phyloP scores from a whole-genome alignment of 2,797 vertebrate species.

The Amniataba percoides region DNA sequence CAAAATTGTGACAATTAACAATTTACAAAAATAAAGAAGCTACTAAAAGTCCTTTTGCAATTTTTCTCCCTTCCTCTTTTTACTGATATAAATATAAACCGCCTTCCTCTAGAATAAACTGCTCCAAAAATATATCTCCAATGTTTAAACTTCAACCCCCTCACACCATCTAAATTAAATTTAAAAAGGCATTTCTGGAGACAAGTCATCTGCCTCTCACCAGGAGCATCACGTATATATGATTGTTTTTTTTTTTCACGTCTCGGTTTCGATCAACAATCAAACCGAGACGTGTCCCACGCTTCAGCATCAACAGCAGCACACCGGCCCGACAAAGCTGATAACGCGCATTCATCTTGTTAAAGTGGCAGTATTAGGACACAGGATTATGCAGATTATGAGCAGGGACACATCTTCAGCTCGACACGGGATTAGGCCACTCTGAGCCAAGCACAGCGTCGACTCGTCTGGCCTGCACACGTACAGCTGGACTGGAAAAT shows the following conservation, averaged over 20 bases:
- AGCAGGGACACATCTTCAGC: slow-evolving; percentile 32
- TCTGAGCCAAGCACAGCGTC: slow-evolving; percentile 21
- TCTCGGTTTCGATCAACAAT: slow-evolving; percentile 5
- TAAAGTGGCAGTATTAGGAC: slow-evolving; percentile 65
- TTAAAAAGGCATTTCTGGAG: neutral
- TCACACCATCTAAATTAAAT: neutral
- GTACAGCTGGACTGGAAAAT: slow-evolving; percentile 28
- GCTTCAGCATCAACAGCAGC: slow-evolving; percentile 15
- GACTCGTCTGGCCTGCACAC: slow-evolving; percentile 8
- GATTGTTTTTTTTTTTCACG: neutral
- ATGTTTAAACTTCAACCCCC: neutral
- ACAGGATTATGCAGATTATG: slow-evolving; percentile 63
- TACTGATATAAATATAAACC: neutral
- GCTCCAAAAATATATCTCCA: slow-evolving; percentile 14
- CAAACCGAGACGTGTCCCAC: slow-evolving; percentile 8
- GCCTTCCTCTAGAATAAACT: neutral
- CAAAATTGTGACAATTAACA: neutral
- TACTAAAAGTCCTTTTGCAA: neutral
- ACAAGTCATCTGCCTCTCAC: neutral
- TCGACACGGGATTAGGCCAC: slow-evolving; percentile 44
- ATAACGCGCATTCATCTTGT: slow-evolving; percentile 51
- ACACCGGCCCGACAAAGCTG: slow-evolving; percentile 29
- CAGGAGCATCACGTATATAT: neutral
- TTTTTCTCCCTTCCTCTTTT: neutral
- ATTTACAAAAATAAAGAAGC: slow-evolving; percentile 1